phyloP scores from a whole-genome alignment of 2,797 vertebrate species.

The Tapera naevia region DNA sequence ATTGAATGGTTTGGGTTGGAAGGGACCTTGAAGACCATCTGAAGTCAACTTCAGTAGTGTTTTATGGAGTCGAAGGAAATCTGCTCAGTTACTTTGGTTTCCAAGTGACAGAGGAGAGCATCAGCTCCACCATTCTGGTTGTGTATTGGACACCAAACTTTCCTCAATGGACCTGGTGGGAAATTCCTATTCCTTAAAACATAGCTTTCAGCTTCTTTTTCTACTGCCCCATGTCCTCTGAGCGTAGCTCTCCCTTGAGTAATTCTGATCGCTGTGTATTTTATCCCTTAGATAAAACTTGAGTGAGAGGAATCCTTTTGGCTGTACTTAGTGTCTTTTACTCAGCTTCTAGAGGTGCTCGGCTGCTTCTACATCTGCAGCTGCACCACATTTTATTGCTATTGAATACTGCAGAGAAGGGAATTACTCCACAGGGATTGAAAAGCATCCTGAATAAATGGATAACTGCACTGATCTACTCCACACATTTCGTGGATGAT shows the following conservation, averaged over 20 bases:
- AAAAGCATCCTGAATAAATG: too few relatives aligned
- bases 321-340: not conserved
- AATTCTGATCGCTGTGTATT: not conserved
- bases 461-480: not conserved
- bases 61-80: not conserved
- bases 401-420: not conserved
- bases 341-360: not conserved
- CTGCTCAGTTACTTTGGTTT: not conserved
- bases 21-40: not conserved
- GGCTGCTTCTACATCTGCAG: not conserved
- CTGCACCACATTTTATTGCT: not conserved
- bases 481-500: accelerated
- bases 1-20: too few relatives aligned
- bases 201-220: not conserved
- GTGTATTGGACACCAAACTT: not conserved
- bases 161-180: accelerated
- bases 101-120: too few relatives aligned
- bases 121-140: not conserved
- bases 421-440: not conserved
- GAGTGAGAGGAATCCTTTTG: not conserved
- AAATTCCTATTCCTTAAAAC: not conserved
- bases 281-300: not conserved
- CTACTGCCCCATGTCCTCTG: not conserved
- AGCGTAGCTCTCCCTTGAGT: not conserved
- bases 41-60: not conserved